Evolutionary conservation across 2,797 vertebrate species (phyloP).

Genomic region (Smutsia temminckii): DNA sequence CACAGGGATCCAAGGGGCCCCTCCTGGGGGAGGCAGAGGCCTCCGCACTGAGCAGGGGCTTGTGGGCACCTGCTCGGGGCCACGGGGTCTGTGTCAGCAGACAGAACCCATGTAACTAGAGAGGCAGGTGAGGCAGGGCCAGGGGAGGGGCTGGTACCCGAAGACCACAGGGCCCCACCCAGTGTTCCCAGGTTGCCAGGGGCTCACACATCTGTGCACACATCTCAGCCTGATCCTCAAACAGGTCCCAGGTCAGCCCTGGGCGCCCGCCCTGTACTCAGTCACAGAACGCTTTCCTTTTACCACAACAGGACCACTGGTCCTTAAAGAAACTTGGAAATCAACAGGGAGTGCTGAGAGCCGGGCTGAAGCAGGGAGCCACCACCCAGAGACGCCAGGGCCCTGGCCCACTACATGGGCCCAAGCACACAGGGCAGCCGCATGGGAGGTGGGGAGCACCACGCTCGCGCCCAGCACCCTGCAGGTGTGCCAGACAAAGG

Average conservation of each 20-base stretch:
- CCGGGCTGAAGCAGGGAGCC: neutral
- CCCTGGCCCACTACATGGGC: too few relatives aligned
- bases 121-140: neutral
- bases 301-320: neutral
- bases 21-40: neutral
- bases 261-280: neutral
- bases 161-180: neutral
- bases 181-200: neutral
- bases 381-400: neutral
- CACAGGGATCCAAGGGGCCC: too few relatives aligned
- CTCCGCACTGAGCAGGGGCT: neutral
- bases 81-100: neutral
- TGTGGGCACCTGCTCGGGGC: neutral
- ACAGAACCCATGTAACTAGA: neutral
- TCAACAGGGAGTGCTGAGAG: neutral
- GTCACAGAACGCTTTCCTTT: neutral
- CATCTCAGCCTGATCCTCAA: neutral
- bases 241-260: neutral
- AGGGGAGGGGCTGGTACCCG: neutral
- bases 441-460: neutral
- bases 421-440: neutral
- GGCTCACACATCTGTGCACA: neutral
- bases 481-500: neutral
- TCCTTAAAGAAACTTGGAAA: neutral
- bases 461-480: too few relatives aligned